Evolutionary conservation across 2,888 invertebrate genomes (phyloP).

Genomic region (Margaritifera margaritifera): DNA sequence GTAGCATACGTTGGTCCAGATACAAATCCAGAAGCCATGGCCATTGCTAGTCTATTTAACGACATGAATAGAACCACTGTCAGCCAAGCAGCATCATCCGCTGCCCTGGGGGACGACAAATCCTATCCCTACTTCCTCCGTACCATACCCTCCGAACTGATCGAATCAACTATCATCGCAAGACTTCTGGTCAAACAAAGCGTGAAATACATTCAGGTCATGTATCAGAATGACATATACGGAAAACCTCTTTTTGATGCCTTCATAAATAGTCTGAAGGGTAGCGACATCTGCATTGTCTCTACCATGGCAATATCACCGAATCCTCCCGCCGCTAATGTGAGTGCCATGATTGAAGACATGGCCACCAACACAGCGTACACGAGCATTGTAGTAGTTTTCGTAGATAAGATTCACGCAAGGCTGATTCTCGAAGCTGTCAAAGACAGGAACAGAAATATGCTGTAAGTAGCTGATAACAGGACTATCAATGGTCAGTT

Average conservation of each 20-base stretch:
- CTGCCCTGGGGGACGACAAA: slow-evolving; percentile 32
- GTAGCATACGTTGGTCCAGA: slow-evolving; percentile 65
- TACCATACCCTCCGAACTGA: slow-evolving; percentile 51
- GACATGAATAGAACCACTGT: slow-evolving; percentile 76
- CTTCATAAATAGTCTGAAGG: slow-evolving; percentile 29
- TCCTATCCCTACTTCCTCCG: slow-evolving; percentile 53
- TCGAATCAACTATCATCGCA: slow-evolving; percentile 57
- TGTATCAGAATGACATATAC: slow-evolving; percentile 41
- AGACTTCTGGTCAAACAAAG: slow-evolving; percentile 22
- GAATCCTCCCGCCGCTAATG: slow-evolving; percentile 1
- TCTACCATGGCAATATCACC: slow-evolving; percentile 6
- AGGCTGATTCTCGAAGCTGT: slow-evolving; percentile 22
- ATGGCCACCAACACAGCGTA: slow-evolving; percentile 13
- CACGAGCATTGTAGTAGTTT: slow-evolving; percentile 40
- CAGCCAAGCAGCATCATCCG: slow-evolving; percentile 53
- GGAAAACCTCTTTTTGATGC: slow-evolving; percentile 27
- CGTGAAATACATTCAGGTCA: slow-evolving; percentile 41
- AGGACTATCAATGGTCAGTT: slow-evolving; percentile 1
- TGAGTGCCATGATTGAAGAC: slow-evolving; percentile 15
- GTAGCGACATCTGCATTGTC: slow-evolving; percentile 46
- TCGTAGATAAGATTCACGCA: slow-evolving; percentile 28
- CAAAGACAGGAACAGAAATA: not conserved
- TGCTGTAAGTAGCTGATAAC: not conserved
- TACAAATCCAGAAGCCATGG: slow-evolving; percentile 45
- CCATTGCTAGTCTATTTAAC: slow-evolving; percentile 70